Evolutionary conservation across 2,888 invertebrate genomes (phyloP).

Genomic region (Phyllotreta striolata): DNA sequence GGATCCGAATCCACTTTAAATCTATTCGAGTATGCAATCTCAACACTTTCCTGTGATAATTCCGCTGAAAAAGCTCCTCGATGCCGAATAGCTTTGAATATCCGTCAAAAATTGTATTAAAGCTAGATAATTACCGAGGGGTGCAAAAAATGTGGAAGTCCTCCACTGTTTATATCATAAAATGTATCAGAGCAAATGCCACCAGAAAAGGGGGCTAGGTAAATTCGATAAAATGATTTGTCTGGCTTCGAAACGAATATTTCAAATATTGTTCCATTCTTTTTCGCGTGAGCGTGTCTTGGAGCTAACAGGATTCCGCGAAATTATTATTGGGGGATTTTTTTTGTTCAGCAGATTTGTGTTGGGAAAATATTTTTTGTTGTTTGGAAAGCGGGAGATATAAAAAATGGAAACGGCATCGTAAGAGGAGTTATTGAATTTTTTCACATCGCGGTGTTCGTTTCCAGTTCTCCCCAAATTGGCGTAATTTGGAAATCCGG

Average conservation of each 20-base stretch:
- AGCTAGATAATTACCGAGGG: background rate
- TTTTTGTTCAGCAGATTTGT: constrained; percentile 17
- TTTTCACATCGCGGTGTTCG: background rate
- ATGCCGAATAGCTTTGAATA: too few relatives aligned
- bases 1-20: constrained; percentile 8
- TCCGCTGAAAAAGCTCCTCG: background rate
- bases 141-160: background rate
- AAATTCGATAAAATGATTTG: constrained; percentile 27
- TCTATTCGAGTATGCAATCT: background rate
- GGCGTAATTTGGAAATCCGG: background rate
- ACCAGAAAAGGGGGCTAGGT: constrained; percentile 12
- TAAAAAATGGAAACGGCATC: constrained; percentile 4
- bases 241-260: constrained; percentile 10
- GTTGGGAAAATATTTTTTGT: constrained; percentile 16
- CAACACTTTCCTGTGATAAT: constrained; percentile 6
- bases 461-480: background rate
- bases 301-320: constrained; percentile 16
- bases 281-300: constrained; percentile 16
- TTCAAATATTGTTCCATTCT: constrained; percentile 10
- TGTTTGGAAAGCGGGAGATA: constrained; percentile 17
- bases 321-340: constrained; percentile 26
- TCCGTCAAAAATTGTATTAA: too few relatives aligned
- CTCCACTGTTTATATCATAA: background rate
- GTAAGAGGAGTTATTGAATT: constrained; percentile 12
- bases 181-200: constrained; percentile 16